phyloP scores from a whole-genome alignment of 2,113 vertebrate genomes.

The Talpa occidentalis region DNA sequence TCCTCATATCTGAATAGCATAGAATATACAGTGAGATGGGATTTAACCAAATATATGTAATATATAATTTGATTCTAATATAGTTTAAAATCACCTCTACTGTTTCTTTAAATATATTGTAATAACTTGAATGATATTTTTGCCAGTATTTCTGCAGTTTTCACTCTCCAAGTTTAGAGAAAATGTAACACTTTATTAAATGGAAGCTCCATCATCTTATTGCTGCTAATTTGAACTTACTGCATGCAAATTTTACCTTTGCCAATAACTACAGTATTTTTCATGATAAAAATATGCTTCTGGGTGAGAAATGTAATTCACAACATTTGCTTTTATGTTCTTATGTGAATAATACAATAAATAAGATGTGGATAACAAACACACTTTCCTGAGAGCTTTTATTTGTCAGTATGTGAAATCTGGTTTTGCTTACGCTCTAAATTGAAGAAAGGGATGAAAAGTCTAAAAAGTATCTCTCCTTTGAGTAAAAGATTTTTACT shows the following conservation, averaged over 20 bases:
- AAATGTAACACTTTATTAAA: neutral
- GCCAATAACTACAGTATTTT: slow-evolving; percentile 3
- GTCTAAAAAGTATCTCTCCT: neutral
- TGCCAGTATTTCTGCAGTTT: neutral
- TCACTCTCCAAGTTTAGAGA: neutral
- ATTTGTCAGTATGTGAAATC: neutral
- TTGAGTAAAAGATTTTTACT: slow-evolving; percentile 17
- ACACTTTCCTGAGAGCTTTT: neutral
- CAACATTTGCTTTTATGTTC: neutral
- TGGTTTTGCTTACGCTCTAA: neutral
- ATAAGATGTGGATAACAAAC: slow-evolving; percentile 3
- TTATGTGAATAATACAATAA: neutral
- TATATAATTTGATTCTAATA: neutral
- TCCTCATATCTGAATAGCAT: neutral
- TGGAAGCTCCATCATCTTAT: neutral
- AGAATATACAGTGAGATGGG: neutral
- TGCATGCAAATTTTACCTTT: neutral
- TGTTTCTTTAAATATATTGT: neutral
- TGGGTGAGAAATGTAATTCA: slow-evolving; percentile 27
- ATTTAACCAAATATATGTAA: neutral
- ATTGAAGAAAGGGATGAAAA: neutral
- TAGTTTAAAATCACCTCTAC: neutral
- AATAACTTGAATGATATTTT: neutral
- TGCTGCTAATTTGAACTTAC: slow-evolving; percentile 34
- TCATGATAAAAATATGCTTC: slow-evolving; percentile 10